Base-by-base conservation (phyloP, 2,113 vertebrate species). In the Cisticola juncidis region DNA sequence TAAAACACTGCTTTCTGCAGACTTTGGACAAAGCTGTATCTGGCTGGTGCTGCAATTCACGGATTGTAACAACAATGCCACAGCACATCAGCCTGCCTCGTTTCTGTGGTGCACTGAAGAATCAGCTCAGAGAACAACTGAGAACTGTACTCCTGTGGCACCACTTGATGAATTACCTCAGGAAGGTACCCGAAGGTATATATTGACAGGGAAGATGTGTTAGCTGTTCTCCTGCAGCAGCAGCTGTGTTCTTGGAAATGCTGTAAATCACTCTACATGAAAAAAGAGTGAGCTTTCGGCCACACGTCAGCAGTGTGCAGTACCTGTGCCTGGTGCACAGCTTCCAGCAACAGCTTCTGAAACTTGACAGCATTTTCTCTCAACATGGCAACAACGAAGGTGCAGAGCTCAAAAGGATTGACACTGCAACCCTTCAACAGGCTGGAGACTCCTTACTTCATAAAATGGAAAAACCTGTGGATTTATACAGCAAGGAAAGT, bases 331-430 rank as follows among this genome's bases (percentile, higher is more conserved):
- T 36, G 23, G 2, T 3, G 9, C 53, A 47, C 21, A 65, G 42
- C 21, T 78, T 36, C 40, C 51, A 51, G 36, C 40, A 35, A 3
- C 40, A 53, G 22, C 17, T 76, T 47, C 73, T 68, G 29, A 42
- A 57, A 31, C 21, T 2, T 2, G 2, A 66, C 13, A 28, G 60
- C 24, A 44, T 25, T 23, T 62, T 38, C 60, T 54, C 48, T 51
- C 53, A 62, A n/a, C 0, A 0, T 10, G 17, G 28, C 29, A 53
- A 35, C 29, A 53, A 35, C 0, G 0, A 1, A 20, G 47, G 14
- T 21, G 22, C 22, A 47, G 51, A 68, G 20, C 29, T 79, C 87
- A 81, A 45, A 61, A 71, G 23, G 17, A 71, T 0, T 5, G 3
- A 31, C 29, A 11, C 11, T 9, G 6, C 38, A 40, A 56, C 51